Base-by-base conservation (phyloP, 2,113 vertebrate species). In the Opisthocomus hoazin region DNA sequence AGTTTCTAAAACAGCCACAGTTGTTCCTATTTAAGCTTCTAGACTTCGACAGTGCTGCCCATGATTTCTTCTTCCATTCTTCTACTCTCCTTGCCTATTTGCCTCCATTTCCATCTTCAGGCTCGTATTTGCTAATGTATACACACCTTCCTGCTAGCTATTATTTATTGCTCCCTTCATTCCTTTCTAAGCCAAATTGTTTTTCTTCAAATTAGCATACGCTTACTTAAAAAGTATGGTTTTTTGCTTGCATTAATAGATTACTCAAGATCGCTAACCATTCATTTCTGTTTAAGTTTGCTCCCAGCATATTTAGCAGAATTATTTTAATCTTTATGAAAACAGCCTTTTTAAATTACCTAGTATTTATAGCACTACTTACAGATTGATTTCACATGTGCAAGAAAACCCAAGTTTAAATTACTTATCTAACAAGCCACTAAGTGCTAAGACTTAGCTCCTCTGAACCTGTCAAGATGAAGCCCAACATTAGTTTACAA, bases 281-380 rank as follows among this genome's bases (percentile, higher is more conserved):
- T 79, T 91, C 48, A 71, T 84, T 93, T 89, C 88, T 43, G 11
- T 76, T 82, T 82, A 92, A 63, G 64, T 84, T 77, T 83, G 77
- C 84, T 96, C 37, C 46, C 61, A 87, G 66, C 50, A 79, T 8
- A 73, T 57, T 57, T 64, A 95, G 41, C 51, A 76, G 70, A 79
- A 82, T 79, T 93, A 93, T 57, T 89, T 89, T 78, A 34, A 84
- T 70, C 94, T 90, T 87, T 61, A 81, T 20, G 32, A 73, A 91
- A 89, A 84, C 8, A 36, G 21, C 53, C 77, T 71, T 77, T 93
- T 53, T 37, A 50, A 89, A 89, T 65, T n/a, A 71, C 13, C 37
- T 12, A 37, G 43, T 81, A 77, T 81, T 90, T 84, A 73, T 19
- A 92, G 39, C 65, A 37, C 79, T 80, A 39, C 58, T 85, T 71